Evolutionary conservation across 2,888 invertebrate species (phyloP).

Genomic region (Agrotis clavis): DNA sequence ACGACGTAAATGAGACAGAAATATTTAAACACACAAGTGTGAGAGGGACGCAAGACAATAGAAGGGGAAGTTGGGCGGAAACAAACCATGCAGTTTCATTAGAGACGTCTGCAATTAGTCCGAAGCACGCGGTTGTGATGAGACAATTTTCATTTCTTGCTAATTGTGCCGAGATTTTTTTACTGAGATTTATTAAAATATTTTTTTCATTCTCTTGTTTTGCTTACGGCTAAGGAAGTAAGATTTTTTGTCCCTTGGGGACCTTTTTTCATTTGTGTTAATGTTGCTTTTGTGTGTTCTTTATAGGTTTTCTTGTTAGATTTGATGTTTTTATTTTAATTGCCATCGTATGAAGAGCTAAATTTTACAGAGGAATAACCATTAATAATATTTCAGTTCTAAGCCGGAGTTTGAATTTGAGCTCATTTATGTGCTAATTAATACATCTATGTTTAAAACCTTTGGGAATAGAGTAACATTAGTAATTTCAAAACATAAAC

Average conservation of each 20-base stretch:
- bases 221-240: background rate
- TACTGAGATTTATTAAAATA: constrained; percentile 48
- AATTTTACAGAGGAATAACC: background rate
- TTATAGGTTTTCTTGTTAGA: background rate
- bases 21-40: constrained; percentile 24
- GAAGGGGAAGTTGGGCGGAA: constrained; percentile 71
- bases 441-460: background rate
- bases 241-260: constrained; percentile 23
- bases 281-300: background rate
- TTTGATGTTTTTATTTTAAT: background rate
- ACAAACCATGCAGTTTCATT: constrained; percentile 76
- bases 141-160: constrained; percentile 65
- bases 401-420: background rate
- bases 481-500: background rate
- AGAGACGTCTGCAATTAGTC: constrained; percentile 72
- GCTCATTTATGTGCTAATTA: background rate
- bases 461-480: background rate
- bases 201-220: constrained; percentile 39
- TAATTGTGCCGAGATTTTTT: constrained; percentile 62
- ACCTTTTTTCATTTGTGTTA: background rate
- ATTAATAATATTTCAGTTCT: background rate
- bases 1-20: constrained; percentile 25
- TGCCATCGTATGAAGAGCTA: background rate
- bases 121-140: constrained; percentile 62
- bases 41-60: constrained; percentile 64